Evolutionary conservation across 2,797 vertebrate species (phyloP).

Genomic region (Myripristis murdjan): DNA sequence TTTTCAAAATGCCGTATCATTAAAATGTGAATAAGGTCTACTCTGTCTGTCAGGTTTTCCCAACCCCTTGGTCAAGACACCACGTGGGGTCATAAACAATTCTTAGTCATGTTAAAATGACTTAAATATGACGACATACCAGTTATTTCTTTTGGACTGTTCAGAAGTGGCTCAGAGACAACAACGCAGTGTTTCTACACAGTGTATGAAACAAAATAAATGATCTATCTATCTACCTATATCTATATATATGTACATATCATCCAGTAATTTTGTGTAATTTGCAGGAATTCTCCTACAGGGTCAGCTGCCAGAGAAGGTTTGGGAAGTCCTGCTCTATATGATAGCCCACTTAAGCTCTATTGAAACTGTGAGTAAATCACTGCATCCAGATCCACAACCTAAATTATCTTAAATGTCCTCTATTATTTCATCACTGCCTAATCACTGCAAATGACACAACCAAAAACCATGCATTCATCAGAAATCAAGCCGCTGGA

Average conservation of each 20-base stretch:
- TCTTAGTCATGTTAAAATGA: background rate
- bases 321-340: background rate
- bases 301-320: background rate
- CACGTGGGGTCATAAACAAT: background rate
- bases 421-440: background rate
- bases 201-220: no score
- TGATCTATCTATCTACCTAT: no score
- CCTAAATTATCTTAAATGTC: background rate
- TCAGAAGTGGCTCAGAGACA: no score
- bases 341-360: no score
- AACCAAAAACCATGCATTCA: background rate
- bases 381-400: no score
- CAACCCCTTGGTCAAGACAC: background rate
- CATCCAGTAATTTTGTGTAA: background rate
- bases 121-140: background rate
- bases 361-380: no score
- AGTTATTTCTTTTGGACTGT: background rate
- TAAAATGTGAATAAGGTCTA: background rate
- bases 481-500: background rate
- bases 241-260: no score
- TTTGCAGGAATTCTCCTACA: background rate
- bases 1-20: conserved; percentile 19
- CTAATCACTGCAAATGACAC: background rate
- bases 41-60: background rate
- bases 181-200: no score